A percentile compares a stretch with the other conserved stretches of the same genome.
Conservation (phyloP, 1,140 invertebrate species). For the Cardiocondyla obscurior region DNA sequence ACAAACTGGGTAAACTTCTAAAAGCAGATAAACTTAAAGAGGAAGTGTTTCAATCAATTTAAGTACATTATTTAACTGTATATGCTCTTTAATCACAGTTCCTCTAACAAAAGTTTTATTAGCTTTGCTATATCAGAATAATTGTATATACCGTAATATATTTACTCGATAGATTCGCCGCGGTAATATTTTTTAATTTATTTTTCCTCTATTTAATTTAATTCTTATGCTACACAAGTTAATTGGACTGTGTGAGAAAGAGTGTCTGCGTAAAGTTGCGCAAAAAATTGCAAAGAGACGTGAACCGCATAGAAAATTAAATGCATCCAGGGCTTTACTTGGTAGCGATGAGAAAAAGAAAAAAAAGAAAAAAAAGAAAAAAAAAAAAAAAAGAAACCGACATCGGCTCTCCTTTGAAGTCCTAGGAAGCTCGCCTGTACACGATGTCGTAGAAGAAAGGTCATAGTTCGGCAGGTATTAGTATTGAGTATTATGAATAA, state of each 20-base stretch:
- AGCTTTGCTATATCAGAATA: neutral
- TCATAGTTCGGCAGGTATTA: constrained; percentile 28
- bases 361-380: neutral
- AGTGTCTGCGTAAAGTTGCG: constrained; percentile 1
- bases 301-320: neutral
- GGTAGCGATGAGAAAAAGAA: neutral
- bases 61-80: neutral
- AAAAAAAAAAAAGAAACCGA: constrained; percentile 2
- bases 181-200: constrained; percentile 3
- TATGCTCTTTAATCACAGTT: neutral
- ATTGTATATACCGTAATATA: neutral
- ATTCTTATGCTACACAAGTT: neutral
- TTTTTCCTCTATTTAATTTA: neutral
- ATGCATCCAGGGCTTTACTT: neutral
- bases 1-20: neutral
- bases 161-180: neutral
- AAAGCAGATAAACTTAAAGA: no score
- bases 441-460: constrained; percentile 5
- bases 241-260: constrained; percentile 12
- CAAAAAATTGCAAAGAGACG: constrained; percentile 20
- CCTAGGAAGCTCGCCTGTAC: neutral
- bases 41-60: neutral
- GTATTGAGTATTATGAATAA: neutral
- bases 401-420: constrained; percentile 6
- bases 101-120: neutral